Evolutionary conservation across 92 coral and sea anemone genomes (phyloP).

Genomic region (Montipora capitata): DNA sequence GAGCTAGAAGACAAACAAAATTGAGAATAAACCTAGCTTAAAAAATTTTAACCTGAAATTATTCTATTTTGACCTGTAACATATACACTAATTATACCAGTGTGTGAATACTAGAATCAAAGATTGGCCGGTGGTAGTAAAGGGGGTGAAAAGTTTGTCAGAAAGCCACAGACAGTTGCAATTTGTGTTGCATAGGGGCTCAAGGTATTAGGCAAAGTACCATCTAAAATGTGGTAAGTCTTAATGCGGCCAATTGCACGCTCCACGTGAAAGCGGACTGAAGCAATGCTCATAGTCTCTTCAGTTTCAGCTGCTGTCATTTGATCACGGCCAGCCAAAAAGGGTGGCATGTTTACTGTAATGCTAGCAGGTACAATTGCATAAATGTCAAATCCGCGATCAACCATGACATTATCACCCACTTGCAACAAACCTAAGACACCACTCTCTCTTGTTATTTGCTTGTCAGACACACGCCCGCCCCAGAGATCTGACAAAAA

Average conservation of each 20-base stretch:
- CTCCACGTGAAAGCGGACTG: constrained; percentile 74
- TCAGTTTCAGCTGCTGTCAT: constrained; percentile 67
- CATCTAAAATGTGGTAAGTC: constrained; percentile 71
- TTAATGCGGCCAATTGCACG: constrained; percentile 78
- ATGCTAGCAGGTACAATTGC: constrained; percentile 64
- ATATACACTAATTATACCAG: no score
- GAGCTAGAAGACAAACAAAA: no score
- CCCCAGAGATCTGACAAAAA: constrained; percentile 72
- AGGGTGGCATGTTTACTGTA: constrained; percentile 78
- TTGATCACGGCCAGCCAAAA: constrained; percentile 66
- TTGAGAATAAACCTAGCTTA: no score
- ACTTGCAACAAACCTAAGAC: constrained; percentile 46
- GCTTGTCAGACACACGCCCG: constrained; percentile 70
- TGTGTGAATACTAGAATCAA: no score
- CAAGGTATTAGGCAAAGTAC: constrained; percentile 55
- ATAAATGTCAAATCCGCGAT: constrained; percentile 79
- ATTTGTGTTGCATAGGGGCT: constrained; percentile 66
- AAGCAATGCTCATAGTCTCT: constrained; percentile 60
- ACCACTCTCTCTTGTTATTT: constrained; percentile 68
- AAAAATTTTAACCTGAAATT: no score
- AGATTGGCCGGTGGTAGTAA: no score
- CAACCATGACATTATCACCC: constrained; percentile 82
- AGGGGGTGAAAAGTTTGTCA: no score
- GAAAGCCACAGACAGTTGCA: no score
- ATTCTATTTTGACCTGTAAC: no score